Base-by-base conservation (phyloP, 2,888 invertebrate species). In the Mellilla xanthometata region DNA sequence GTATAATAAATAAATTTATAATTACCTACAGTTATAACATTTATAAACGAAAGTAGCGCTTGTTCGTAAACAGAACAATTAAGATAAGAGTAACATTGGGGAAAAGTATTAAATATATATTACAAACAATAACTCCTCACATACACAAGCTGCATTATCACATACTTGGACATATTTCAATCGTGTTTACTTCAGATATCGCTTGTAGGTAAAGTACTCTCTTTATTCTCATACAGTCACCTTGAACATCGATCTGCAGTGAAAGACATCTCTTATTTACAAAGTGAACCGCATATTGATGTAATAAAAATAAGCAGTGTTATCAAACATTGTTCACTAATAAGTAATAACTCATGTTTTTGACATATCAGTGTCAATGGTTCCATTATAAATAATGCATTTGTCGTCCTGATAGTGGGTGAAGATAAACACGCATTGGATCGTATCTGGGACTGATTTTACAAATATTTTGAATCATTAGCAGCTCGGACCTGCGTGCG, bases 181-280 rank as follows among this genome's bases (percentile, higher is more conserved):
- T n/a, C n/a, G n/a, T 47, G 46, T 47, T 50, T 39, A 39, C 45
- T 13, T 36, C 53, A 56, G 61, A 68, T 68, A 70, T 74, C 71
- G 27, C n/a, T n/a, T n/a, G n/a, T n/a, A n/a, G n/a, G 52, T 41
- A 58, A 40, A 45, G 27, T 54, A 58, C 60, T 67, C 67, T 73
- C 61, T 55, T 58, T 68, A 54, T 65, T 62, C 62, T 58, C 40
- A 56, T 40, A 42, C 40, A 51, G 56, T 77, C 73, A 74, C 76
- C 76, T 76, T 78, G 62, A 39, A 34, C 30, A 41, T 35, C 58
- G 57, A 48, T 65, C 60, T 61, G 49, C 42, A 52, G 48, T 62
- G 58, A 71, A 66, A 68, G 68, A 56, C 68, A 55, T 61, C 47
- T 48, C n/a, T 39, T 65, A 64, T 69, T 67, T 67, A 68, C 56